phyloP scores from a whole-genome alignment of 2,888 invertebrate species.

The Lottia gigantea region DNA sequence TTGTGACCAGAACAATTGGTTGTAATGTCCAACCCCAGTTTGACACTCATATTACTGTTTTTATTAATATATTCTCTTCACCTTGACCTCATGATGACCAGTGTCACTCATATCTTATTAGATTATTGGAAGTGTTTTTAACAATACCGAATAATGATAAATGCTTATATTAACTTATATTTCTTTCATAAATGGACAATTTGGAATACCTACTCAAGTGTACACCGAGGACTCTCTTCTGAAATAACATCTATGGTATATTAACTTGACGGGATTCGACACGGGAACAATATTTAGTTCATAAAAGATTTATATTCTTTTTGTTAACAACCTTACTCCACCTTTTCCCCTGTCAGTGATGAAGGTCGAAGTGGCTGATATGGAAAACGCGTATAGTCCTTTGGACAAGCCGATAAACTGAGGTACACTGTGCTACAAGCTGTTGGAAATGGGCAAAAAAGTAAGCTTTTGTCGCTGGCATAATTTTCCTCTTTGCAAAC shows the following conservation, averaged over 20 bases:
- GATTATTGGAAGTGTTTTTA: too few species aligned
- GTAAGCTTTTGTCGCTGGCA: background rate
- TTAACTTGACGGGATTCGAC: too few species aligned
- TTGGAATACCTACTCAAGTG: too few species aligned
- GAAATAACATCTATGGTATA: too few species aligned
- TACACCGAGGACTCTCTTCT: too few species aligned
- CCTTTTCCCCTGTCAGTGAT: background rate
- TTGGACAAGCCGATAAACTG: background rate
- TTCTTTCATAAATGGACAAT: too few species aligned
- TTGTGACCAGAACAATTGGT: background rate
- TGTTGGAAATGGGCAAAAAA: background rate
- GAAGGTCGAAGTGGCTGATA: background rate
- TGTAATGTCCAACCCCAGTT: background rate
- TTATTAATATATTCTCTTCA: background rate
- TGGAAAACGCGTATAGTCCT: background rate
- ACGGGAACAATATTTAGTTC: too few species aligned
- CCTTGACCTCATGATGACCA: background rate
- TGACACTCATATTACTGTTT: conserved; percentile 1
- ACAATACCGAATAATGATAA: too few species aligned
- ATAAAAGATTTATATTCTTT: too few species aligned
- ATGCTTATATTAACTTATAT: too few species aligned
- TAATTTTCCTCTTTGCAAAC: background rate
- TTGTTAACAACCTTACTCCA: too few species aligned
- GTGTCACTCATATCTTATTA: background rate
- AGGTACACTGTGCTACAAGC: too few species aligned